Base-by-base conservation (phyloP, 1,140 invertebrate species). In the Adoxophyes honmai region DNA sequence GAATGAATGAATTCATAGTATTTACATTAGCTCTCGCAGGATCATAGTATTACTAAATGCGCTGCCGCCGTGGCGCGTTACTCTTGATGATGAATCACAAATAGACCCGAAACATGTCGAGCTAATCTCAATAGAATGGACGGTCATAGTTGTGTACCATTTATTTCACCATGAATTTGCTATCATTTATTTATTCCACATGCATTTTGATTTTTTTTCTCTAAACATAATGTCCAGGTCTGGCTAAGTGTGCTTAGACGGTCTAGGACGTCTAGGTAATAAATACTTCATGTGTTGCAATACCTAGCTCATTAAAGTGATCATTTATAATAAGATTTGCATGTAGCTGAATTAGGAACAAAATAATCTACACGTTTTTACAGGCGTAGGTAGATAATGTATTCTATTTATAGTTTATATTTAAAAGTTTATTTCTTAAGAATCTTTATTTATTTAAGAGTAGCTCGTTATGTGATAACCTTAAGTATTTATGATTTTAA, bases 401-500 rank as follows among this genome's bases (percentile, higher is more conserved):
- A n/a, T 9, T 18, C 3, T 44, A 9, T 21, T 44, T 18, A 18
- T 44, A 18, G 21, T 28, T 48, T 48, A 0, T 1, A 38, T 4
- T 33, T 48, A 33, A 11, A 10, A 0, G n/a, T 15, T 16, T 28
- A 21, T 11, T 21, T 36, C 2, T 3, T 36, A 11, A 21, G 11
- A 28, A 13, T 48, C n/a, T 6, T 10, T 28, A 48, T n/a, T 21
- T 48, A 48, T 48, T 48, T 48, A 21, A 48, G 18, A 21, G 11
- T 48, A 11, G 18, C 16, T 21, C n/a, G 21, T 48, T 21, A 21
- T 48, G 42, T 48, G 42, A 48, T 48, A 48, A 18, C 42, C 3
- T 5, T 11, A 21, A 48, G 16, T 48, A 48, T 48, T 48, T 48
- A 48, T 33, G 21, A 48, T 48, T 48, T 48, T 48, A 18, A 11